phyloP scores from a whole-genome alignment of 1,140 invertebrate genomes.

The Leptinotarsa undecemlineata region DNA sequence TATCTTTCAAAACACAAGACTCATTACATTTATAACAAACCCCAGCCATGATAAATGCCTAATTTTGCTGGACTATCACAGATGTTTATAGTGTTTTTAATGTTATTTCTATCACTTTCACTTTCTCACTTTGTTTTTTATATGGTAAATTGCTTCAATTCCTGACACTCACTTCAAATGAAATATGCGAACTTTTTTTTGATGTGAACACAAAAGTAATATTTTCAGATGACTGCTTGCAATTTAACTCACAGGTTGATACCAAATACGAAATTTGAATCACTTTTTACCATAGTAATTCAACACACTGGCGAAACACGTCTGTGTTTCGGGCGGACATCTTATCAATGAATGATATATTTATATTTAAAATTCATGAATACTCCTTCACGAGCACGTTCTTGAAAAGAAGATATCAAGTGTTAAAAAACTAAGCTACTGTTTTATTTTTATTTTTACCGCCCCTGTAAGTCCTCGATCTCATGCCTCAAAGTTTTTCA shows the following conservation, averaged over 20 bases:
- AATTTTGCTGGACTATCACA: conserved; percentile 9
- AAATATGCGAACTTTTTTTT: background rate
- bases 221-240: background rate
- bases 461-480: no score
- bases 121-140: background rate
- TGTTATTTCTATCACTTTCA: background rate
- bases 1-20: background rate
- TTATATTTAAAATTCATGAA: no score
- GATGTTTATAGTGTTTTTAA: background rate
- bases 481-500: no score
- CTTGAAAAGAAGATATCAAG: no score
- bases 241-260: conserved; percentile 1
- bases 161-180: background rate
- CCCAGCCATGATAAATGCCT: background rate
- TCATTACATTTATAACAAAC: background rate
- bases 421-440: no score
- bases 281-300: background rate
- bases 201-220: background rate
- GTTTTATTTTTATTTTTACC: no score
- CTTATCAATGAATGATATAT: no score
- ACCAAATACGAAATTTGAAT: background rate
- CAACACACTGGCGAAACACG: no score
- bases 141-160: background rate
- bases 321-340: no score
- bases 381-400: no score